These are phyloP conservation scores for Achlya flavicornis DNA, from an alignment of 2,888 invertebrate genomes.

Conservation along the genomic window DNA sequence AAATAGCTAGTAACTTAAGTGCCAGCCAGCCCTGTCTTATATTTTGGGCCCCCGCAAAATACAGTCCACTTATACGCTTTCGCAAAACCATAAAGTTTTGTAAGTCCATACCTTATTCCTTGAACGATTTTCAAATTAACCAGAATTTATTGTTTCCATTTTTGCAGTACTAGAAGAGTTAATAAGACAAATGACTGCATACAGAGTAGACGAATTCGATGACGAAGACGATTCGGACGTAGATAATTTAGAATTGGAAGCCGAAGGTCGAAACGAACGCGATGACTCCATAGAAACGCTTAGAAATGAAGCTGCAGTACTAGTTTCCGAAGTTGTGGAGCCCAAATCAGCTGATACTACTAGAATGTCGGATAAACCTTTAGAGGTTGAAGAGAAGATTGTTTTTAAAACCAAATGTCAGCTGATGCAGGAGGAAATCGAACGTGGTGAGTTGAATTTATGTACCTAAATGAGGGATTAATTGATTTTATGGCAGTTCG, in stretches of 20 bases:
- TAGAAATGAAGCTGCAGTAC: conserved; percentile 45
- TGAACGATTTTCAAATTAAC: too few relatives aligned
- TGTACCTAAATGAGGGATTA: too few relatives aligned
- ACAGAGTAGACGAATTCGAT: conserved; percentile 78
- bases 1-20: too few relatives aligned
- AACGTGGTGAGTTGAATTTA: conserved; percentile 57
- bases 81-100: too few relatives aligned
- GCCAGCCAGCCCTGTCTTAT: too few relatives aligned
- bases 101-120: too few relatives aligned
- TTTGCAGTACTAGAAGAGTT: conserved; percentile 87
- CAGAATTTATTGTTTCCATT: not conserved
- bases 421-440: conserved; percentile 75
- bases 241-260: conserved; percentile 55
- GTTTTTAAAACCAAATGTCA: conserved; percentile 83
- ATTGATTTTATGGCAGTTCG: too few relatives aligned
- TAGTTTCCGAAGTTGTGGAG: conserved; percentile 62
- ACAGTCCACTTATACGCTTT: too few relatives aligned
- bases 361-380: conserved; percentile 44
- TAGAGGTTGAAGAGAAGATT: conserved; percentile 58
- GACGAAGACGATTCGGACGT: conserved; percentile 78
- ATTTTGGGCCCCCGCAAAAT: too few relatives aligned
- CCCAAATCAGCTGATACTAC: conserved; percentile 67
- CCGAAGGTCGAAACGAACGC: conserved; percentile 36
- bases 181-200: conserved; percentile 86
- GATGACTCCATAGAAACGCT: conserved; percentile 34